These are phyloP conservation scores for Pelmatolapia mariae DNA, from an alignment of 2,113 vertebrate species.

Conservation along the genomic window DNA sequence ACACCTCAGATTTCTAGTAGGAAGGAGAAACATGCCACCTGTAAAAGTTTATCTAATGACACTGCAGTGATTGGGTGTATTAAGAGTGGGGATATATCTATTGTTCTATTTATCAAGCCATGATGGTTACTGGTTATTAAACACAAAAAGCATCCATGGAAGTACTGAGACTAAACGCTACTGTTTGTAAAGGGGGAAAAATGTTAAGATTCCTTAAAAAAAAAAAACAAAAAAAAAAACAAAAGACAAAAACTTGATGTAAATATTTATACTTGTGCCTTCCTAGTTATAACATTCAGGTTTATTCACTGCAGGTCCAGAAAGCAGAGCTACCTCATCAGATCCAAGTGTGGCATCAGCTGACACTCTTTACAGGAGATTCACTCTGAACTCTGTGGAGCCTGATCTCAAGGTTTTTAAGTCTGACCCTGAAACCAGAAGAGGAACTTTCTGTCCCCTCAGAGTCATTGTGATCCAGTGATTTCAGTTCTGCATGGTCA, in stretches of 20 bases:
- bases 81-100: not conserved
- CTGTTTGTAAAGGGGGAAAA: not conserved
- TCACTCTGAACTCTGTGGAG: not conserved
- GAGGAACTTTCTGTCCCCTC: not conserved
- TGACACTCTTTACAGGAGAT: fast-evolving
- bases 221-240: not conserved
- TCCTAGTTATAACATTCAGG: not conserved
- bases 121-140: not conserved
- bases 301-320: not conserved
- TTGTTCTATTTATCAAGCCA: not conserved
- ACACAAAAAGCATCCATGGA: not conserved
- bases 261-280: not conserved
- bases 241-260: not conserved
- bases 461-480: fast-evolving
- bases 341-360: not conserved
- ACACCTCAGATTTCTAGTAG: not conserved
- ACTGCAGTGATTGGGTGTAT: not conserved
- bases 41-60: not conserved
- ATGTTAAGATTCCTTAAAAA: not conserved
- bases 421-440: not conserved
- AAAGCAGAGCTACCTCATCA: fast-evolving
- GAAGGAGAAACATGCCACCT: not conserved
- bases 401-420: not conserved
- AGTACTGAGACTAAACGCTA: not conserved
- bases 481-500: not conserved